Conservation (phyloP, 2,113 vertebrate species). For the Leucoraja erinaceus region DNA sequence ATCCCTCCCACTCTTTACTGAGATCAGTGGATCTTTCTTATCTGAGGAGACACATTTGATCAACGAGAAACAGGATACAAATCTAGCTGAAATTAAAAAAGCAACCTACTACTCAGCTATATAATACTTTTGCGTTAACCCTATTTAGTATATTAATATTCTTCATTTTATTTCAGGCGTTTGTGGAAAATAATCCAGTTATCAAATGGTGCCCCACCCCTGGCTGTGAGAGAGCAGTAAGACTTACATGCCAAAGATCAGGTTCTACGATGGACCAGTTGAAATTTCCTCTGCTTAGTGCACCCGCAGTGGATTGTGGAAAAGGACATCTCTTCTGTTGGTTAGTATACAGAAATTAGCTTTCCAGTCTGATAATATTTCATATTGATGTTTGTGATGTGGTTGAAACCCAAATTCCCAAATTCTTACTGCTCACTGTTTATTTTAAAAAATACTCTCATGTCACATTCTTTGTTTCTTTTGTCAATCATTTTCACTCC, state of each 20-base stretch:
- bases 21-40: too few species aligned
- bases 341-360: constrained; percentile 59
- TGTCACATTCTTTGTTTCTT: too few species aligned
- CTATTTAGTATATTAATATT: constrained; percentile 8
- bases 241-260: constrained; percentile 76
- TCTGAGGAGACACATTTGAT: too few species aligned
- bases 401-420: too few species aligned
- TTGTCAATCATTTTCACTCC: too few species aligned
- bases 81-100: not conserved
- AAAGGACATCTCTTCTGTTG: constrained; percentile 97
- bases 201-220: constrained; percentile 94
- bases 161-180: constrained; percentile 64
- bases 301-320: constrained; percentile 93
- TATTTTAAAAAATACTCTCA: too few species aligned
- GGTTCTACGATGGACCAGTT: constrained; percentile 71
- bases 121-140: not conserved
- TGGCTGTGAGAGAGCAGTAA: constrained; percentile 89
- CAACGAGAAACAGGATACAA: not conserved
- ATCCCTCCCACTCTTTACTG: too few species aligned
- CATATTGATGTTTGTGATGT: not conserved
- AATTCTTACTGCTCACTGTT: too few species aligned
- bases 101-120: not conserved
- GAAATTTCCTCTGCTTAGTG: constrained; percentile 79
- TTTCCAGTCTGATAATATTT: not conserved
- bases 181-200: constrained; percentile 97